phyloP scores from a whole-genome alignment of 1,140 invertebrate species.

The Tachypleus tridentatus region DNA sequence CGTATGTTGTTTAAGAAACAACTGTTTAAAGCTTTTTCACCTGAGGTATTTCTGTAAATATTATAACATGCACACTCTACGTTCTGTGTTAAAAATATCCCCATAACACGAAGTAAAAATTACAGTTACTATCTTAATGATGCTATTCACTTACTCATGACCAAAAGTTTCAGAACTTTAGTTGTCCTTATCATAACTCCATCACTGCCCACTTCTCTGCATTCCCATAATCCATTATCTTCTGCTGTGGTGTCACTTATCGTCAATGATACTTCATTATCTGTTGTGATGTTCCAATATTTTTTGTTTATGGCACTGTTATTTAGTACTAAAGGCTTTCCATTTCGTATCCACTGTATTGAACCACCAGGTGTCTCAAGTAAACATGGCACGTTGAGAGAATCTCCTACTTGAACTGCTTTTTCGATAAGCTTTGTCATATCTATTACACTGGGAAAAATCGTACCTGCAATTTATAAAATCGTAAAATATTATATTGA shows the following conservation, averaged over 20 bases:
- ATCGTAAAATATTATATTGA: too few relatives aligned
- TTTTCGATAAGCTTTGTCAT: constrained; percentile 2
- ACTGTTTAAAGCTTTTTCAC: too few relatives aligned
- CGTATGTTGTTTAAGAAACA: too few relatives aligned
- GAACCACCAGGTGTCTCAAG: constrained; percentile 25
- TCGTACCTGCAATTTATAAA: too few relatives aligned
- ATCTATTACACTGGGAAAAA: too few relatives aligned
- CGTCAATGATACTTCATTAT: constrained; percentile 23
- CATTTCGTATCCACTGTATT: constrained; percentile 25
- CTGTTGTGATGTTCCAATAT: constrained; percentile 24
- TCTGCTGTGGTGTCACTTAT: constrained; percentile 19
- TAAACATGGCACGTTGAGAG: constrained; percentile 24
- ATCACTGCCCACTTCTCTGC: constrained; percentile 21
- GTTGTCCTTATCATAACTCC: constrained; percentile 21
- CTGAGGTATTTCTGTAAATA: too few relatives aligned
- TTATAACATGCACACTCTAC: too few relatives aligned
- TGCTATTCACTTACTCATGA: constrained; percentile 22
- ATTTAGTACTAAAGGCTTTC: constrained; percentile 22
- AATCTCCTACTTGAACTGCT: constrained; percentile 17
- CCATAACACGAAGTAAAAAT: too few relatives aligned
- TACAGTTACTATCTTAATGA: neutral
- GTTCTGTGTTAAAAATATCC: too few relatives aligned
- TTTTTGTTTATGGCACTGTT: constrained; percentile 2
- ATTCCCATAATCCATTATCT: constrained; percentile 26
- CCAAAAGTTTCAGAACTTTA: constrained; percentile 22